These are phyloP conservation scores for Megastigmus dorsalis DNA, from an alignment of 2,888 invertebrate genomes.

Conservation along the genomic window DNA sequence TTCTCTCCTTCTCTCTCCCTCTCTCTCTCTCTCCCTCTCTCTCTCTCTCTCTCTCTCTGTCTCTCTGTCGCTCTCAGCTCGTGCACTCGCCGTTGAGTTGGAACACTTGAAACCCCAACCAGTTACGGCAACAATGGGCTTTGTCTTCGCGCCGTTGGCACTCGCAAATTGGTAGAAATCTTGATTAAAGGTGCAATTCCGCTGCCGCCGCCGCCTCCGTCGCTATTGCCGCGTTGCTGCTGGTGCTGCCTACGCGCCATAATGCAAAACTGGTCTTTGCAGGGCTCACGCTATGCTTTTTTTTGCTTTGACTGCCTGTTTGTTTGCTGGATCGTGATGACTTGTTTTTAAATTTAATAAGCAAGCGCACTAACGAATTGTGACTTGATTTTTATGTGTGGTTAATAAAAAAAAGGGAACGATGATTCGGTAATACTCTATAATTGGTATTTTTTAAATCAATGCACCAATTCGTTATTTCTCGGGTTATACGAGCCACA, in stretches of 20 bases:
- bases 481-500: too few species aligned
- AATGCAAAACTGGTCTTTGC: constrained; percentile 63
- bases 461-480: too few species aligned
- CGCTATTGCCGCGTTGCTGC: constrained; percentile 62
- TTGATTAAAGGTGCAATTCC: constrained; percentile 74
- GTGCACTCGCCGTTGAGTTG: constrained; percentile 64
- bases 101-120: constrained; percentile 74
- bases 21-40: not conserved
- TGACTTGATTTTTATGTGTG: too few species aligned
- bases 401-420: too few species aligned
- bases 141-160: constrained; percentile 74
- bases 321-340: too few species aligned
- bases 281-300: too few species aligned
- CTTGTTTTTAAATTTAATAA: too few species aligned
- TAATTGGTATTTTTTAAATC: too few species aligned
- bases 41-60: not conserved
- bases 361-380: too few species aligned
- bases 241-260: constrained; percentile 67
- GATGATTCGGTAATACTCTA: too few species aligned
- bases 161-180: constrained; percentile 75
- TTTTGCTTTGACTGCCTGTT: too few species aligned
- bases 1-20: not conserved
- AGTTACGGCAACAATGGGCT: constrained; percentile 75
- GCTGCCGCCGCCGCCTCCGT: constrained; percentile 64
- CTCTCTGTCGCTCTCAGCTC: not conserved